A percentile compares a stretch with the other conserved stretches of the same genome.
Evolutionary conservation across 2,113 vertebrate genomes (phyloP).

Genomic region (Hyperoodon ampullatus): DNA sequence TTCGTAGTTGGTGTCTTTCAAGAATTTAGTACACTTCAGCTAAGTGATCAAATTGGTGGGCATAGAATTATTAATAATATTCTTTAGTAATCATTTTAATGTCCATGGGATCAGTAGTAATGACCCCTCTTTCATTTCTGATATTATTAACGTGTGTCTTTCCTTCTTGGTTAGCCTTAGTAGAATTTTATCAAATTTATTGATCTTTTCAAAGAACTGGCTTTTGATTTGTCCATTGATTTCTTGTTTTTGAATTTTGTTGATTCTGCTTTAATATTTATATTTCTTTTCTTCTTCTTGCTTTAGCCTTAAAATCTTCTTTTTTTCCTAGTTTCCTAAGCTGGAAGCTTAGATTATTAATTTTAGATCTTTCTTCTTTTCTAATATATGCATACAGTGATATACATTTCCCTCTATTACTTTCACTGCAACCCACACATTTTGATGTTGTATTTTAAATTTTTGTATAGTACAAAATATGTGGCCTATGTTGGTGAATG

Average conservation of each 20-base stretch:
- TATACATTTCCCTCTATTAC: neutral
- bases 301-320: neutral
- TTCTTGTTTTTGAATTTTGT: neutral
- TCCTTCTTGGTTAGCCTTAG: neutral
- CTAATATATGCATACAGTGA: neutral
- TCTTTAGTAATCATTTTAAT: neutral
- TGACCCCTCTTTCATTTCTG: neutral
- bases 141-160: neutral
- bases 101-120: neutral
- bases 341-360: neutral
- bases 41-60: neutral
- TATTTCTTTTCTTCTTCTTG: neutral
- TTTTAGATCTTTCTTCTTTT: neutral
- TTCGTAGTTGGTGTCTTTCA: neutral
- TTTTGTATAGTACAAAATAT: neutral
- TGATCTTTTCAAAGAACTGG: neutral
- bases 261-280: neutral
- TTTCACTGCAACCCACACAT: neutral
- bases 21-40: neutral
- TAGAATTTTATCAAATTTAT: neutral
- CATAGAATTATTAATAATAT: neutral
- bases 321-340: neutral
- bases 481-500: neutral
- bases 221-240: neutral
- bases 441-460: neutral